Evolutionary conservation across 1,140 invertebrate genomes (phyloP).

Genomic region (Diploscapter pachys): DNA sequence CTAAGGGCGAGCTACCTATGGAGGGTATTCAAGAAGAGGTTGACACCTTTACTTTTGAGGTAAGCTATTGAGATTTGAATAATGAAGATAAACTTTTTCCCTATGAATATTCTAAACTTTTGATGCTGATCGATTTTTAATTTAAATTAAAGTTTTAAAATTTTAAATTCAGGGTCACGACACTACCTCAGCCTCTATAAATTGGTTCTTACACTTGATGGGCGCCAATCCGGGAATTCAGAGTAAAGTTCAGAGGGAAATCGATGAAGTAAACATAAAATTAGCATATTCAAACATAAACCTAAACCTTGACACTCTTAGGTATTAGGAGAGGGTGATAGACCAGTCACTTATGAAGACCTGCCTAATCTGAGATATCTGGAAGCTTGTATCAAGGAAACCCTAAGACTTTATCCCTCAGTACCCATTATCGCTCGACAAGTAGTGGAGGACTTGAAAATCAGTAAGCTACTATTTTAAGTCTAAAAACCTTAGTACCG

Average conservation of each 20-base stretch:
- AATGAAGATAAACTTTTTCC: too few relatives aligned
- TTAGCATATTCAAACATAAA: too few relatives aligned
- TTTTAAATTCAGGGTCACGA: conserved; percentile 72
- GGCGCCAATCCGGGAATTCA: conserved; percentile 65
- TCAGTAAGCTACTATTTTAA: conserved; percentile 38
- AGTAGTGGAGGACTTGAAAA: conserved; percentile 70
- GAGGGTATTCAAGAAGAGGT: conserved; percentile 69
- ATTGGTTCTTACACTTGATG: conserved; percentile 65
- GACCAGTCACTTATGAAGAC: conserved; percentile 74
- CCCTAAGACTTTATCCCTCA: conserved; percentile 67
- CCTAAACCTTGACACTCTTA: too few relatives aligned
- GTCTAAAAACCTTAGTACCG: conserved; percentile 3
- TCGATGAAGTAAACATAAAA: conserved; percentile 63
- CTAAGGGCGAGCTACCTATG: conserved; percentile 68
- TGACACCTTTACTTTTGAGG: conserved; percentile 77
- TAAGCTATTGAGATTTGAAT: conserved; percentile 35
- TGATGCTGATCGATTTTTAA: too few relatives aligned
- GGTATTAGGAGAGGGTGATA: conserved; percentile 74
- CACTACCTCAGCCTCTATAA: conserved; percentile 79
- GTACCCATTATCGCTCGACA: conserved; percentile 73
- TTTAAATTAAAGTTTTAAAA: conserved; percentile 2
- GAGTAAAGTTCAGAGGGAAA: conserved; percentile 74
- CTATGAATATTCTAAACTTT: too few relatives aligned
- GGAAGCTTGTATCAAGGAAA: conserved; percentile 76
- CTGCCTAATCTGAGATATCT: conserved; percentile 78